A percentile compares a stretch with the other conserved stretches of the same genome.
Conservation (phyloP, 2,797 vertebrate species). For the Sebastes wilsoni region DNA sequence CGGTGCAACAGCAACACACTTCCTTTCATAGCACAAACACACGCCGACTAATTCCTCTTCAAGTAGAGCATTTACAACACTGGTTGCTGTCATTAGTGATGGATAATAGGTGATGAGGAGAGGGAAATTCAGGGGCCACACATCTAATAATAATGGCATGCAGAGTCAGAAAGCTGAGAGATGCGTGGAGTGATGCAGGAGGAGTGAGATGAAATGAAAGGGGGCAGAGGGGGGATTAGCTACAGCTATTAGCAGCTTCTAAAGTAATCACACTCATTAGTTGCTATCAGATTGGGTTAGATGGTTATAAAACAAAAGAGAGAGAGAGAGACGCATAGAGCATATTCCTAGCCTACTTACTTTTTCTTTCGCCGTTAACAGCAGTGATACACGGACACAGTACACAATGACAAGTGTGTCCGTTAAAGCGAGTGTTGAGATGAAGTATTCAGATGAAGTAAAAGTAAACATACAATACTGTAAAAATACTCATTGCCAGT, state of each 20-base stretch:
- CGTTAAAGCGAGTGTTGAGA: not conserved
- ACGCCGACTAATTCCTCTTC: constrained; percentile 27
- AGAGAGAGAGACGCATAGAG: not conserved
- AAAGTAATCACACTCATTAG: constrained; percentile 79
- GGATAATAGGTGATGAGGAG: constrained; percentile 32
- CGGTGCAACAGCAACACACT: not conserved
- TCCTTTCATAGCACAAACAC: not conserved
- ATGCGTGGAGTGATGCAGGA: constrained; percentile 56
- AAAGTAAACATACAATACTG: not conserved
- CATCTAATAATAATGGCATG: constrained; percentile 33
- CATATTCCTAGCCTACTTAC: not conserved
- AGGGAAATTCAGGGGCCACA: constrained; percentile 3
- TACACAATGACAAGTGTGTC: not conserved
- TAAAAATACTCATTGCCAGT: not conserved
- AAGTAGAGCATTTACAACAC: constrained; percentile 39
- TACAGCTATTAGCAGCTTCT: constrained; percentile 75
- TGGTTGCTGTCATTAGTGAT: constrained; percentile 49
- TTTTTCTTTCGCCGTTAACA: not conserved
- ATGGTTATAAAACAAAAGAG: constrained; percentile 69
- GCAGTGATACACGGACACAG: not conserved
- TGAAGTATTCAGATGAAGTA: not conserved
- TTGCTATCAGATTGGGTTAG: constrained; percentile 74
- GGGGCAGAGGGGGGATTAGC: constrained; percentile 68
- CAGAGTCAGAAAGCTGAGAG: constrained; percentile 48
- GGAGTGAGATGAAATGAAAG: constrained; percentile 66